phyloP scores from a whole-genome alignment of 2,113 vertebrate genomes.

The Strix uralensis region DNA sequence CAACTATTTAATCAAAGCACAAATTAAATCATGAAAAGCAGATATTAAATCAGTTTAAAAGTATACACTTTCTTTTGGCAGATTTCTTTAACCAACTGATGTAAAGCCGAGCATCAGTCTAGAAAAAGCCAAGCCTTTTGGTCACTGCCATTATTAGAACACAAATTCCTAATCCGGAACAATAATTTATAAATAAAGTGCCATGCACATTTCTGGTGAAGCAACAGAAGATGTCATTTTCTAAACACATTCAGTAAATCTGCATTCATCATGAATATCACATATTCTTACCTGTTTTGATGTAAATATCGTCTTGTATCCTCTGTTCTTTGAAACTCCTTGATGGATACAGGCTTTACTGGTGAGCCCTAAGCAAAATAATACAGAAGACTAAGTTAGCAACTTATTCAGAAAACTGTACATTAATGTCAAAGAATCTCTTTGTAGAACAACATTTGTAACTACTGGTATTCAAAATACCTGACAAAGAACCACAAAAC shows the following conservation, averaged over 20 bases:
- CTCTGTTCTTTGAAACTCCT: constrained; percentile 79
- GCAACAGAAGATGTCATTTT: background rate
- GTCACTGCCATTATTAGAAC: background rate
- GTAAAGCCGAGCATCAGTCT: background rate
- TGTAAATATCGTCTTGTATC: constrained; percentile 76
- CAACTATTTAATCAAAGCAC: background rate
- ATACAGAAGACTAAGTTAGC: background rate
- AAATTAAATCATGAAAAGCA: background rate
- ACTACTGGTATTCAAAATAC: background rate
- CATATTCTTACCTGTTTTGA: constrained; percentile 78
- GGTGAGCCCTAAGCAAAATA: constrained; percentile 78
- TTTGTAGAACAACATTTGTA: background rate
- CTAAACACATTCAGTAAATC: background rate
- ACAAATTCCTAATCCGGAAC: background rate
- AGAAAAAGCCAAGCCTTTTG: background rate
- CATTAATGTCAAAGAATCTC: background rate
- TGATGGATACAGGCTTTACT: constrained; percentile 67
- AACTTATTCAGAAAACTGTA: background rate
- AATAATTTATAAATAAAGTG: background rate
- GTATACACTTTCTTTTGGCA: background rate
- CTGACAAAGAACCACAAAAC: background rate
- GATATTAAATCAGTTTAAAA: background rate
- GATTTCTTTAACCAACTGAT: background rate
- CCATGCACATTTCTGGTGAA: background rate
- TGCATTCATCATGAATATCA: background rate